Conservation (phyloP, 2,888 invertebrate genomes). For the Deroplatys truncata region DNA sequence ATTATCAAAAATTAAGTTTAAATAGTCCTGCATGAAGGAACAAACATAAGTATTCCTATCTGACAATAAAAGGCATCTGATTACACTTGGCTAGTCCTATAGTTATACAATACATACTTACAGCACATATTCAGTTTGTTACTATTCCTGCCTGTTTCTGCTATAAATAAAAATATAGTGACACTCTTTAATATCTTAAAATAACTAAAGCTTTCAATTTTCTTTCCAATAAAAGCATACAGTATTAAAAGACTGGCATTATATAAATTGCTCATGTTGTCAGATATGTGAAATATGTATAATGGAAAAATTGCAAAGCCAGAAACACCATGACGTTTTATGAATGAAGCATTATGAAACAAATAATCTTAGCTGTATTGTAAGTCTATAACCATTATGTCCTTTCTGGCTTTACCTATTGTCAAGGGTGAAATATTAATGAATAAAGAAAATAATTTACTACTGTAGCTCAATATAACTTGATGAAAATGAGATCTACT, state of each 20-base stretch:
- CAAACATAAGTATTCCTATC: not conserved
- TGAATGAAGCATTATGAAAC: too few species aligned
- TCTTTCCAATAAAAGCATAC: too few species aligned
- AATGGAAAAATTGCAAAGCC: not conserved
- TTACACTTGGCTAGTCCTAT: not conserved
- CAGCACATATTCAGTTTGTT: not conserved
- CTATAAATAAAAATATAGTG: not conserved
- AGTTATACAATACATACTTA: not conserved
- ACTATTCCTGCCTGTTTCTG: not conserved
- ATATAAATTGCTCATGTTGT: too few species aligned
- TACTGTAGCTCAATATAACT: too few species aligned
- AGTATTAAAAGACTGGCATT: too few species aligned
- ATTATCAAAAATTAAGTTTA: not conserved
- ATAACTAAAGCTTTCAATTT: not conserved
- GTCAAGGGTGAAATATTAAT: too few species aligned
- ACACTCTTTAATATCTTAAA: not conserved
- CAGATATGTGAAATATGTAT: too few species aligned
- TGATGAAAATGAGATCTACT: too few species aligned
- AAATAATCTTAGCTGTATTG: too few species aligned
- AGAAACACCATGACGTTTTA: not conserved
- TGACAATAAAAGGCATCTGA: not conserved
- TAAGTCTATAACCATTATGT: too few species aligned
- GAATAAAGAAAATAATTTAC: too few species aligned
- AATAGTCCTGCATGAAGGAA: not conserved
- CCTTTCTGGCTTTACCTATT: too few species aligned